Evolutionary conservation across 92 coral and sea anemone species (phyloP).

Genomic region (Porites cylindrica): DNA sequence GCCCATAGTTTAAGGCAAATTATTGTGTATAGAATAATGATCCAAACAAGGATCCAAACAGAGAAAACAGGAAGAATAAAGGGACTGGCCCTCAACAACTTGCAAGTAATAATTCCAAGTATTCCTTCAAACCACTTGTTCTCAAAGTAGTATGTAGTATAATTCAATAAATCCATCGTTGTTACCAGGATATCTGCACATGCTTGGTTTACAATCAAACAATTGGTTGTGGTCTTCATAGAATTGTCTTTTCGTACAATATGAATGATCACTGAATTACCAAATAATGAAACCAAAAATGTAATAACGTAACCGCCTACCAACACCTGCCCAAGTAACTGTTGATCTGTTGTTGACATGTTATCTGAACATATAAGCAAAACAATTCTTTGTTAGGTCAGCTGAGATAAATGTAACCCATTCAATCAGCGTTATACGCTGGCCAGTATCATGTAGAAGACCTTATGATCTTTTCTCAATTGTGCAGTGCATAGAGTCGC

Average conservation of each 20-base stretch:
- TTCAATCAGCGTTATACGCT: no score
- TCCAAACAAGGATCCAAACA: neutral
- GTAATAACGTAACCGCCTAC: neutral
- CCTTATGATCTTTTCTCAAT: no score
- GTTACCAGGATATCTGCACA: constrained; percentile 7
- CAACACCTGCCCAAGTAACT: neutral
- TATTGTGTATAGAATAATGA: neutral
- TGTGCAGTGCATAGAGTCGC: no score
- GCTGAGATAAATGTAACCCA: no score
- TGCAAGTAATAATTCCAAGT: constrained; percentile 3
- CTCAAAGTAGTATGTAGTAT: no score
- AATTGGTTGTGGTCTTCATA: constrained; percentile 8
- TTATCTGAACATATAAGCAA: neutral
- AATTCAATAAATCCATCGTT: neutral
- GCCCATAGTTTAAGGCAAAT: constrained; percentile 1
- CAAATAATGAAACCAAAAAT: constrained; percentile 1
- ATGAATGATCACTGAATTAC: constrained; percentile 5
- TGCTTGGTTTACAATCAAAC: constrained; percentile 13
- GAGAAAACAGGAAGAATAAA: neutral
- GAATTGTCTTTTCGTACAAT: constrained; percentile 14
- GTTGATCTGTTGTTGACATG: neutral
- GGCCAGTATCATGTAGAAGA: no score
- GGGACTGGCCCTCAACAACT: neutral
- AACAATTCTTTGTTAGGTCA: neutral
- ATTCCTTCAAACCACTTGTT: constrained; percentile 1